Evolutionary conservation across 2,797 vertebrate species (phyloP).

Genomic region (Catostomus latipinnis): DNA sequence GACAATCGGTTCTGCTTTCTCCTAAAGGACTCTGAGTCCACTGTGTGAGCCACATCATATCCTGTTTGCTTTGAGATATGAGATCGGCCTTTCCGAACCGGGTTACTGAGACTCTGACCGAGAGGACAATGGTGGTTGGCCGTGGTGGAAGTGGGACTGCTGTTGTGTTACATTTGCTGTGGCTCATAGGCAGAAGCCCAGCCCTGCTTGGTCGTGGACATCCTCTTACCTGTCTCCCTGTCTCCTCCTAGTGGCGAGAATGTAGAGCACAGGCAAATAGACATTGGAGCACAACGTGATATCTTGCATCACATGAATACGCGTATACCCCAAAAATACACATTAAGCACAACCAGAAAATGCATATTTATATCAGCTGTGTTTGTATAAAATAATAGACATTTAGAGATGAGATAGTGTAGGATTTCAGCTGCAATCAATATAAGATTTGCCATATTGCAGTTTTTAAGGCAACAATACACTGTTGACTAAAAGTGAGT

Average conservation of each 20-base stretch:
- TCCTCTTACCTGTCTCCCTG: conserved; percentile 56
- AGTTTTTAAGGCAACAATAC: conserved; percentile 15
- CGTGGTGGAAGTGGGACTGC: conserved; percentile 47
- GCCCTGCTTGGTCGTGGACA: conserved; percentile 46
- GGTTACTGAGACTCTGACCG: neutral
- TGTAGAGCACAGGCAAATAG: conserved; percentile 69
- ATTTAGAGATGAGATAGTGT: conserved; percentile 18
- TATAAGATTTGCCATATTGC: conserved; percentile 11
- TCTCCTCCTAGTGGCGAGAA: conserved; percentile 73
- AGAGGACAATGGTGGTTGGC: conserved; percentile 31
- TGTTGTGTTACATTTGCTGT: conserved; percentile 74
- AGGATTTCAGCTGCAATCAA: conserved; percentile 16
- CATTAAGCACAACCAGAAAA: conserved; percentile 71
- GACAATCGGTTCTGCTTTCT: conserved; percentile 20
- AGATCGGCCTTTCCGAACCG: conserved; percentile 33
- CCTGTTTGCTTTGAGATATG: conserved; percentile 29
- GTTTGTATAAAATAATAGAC: conserved; percentile 41
- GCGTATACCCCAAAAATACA: conserved; percentile 51
- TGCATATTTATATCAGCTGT: conserved; percentile 54
- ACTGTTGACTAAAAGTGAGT: conserved; percentile 4
- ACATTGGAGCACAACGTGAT: conserved; percentile 41
- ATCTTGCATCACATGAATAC: conserved; percentile 36
- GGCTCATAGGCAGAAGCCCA: conserved; percentile 71
- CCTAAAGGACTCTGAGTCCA: conserved; percentile 18
- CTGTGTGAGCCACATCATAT: conserved; percentile 22